phyloP scores from a whole-genome alignment of 2,797 vertebrate species.

The Aselliscus stoliczkanus region DNA sequence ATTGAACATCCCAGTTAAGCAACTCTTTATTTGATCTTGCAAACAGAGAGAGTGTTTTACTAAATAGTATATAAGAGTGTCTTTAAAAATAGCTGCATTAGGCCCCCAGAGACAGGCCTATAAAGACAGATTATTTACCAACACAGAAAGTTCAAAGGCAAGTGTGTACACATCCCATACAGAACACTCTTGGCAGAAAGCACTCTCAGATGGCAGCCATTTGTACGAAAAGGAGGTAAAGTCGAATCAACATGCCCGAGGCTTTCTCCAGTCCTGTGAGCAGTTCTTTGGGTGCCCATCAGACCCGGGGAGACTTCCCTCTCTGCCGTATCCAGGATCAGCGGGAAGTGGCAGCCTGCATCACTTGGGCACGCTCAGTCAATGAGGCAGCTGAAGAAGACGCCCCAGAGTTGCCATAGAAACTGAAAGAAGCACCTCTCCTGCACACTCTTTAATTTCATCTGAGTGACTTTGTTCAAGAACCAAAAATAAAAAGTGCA shows the following conservation, averaged over 20 bases:
- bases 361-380: background rate
- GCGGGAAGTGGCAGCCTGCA: background rate
- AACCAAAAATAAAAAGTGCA: slow-evolving; percentile 72
- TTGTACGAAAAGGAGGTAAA: background rate
- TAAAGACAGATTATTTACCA: slow-evolving; percentile 21
- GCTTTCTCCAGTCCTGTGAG: background rate
- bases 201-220: background rate
- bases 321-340: background rate
- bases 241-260: background rate
- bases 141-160: slow-evolving; percentile 3
- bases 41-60: background rate
- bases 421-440: slow-evolving; percentile 61
- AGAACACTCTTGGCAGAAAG: background rate
- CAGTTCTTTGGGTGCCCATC: background rate
- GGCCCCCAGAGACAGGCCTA: background rate
- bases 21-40: background rate
- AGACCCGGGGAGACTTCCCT: background rate
- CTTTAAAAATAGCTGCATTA: background rate
- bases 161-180: background rate
- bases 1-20: background rate
- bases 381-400: slow-evolving; percentile 46
- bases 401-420: slow-evolving; percentile 63
- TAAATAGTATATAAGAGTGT: background rate
- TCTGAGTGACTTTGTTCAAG: slow-evolving; percentile 67
- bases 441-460: slow-evolving; percentile 66